Percentiles rank a stretch among this genome's conserved stretches.
phyloP scores from a whole-genome alignment of 2,797 vertebrate species.

The Alectoris magna region DNA sequence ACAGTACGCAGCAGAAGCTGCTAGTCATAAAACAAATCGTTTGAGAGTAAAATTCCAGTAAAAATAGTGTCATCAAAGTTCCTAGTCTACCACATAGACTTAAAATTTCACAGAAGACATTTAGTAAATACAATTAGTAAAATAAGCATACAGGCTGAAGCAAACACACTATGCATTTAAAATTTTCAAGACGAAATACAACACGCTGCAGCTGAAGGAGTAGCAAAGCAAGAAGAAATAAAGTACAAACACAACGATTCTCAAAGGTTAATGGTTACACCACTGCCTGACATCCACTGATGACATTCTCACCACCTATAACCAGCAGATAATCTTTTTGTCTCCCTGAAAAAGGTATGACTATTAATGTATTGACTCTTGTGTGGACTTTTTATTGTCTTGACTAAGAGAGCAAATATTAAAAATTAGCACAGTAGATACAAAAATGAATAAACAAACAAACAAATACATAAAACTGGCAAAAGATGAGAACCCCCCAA shows the following conservation, averaged over 20 bases:
- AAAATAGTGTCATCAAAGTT: not conserved
- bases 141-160: not conserved
- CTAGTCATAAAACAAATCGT: not conserved
- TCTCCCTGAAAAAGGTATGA: not conserved
- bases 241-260: not conserved
- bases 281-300: not conserved
- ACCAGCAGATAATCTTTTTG: not conserved
- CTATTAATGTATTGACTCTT: not conserved
- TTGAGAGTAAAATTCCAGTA: not conserved
- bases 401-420: not conserved
- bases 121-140: not conserved
- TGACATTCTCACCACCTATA: slow-evolving; percentile 23
- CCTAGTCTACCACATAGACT: not conserved
- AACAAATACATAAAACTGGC: not conserved
- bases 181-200: slow-evolving; percentile 10
- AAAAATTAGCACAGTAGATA: slow-evolving; percentile 1
- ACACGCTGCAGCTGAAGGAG: not conserved
- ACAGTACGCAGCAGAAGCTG: not conserved
- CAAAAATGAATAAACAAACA: not conserved
- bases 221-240: slow-evolving; percentile 39
- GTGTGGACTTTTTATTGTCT: not conserved
- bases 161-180: not conserved
- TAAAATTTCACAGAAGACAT: slow-evolving; percentile 26
- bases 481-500: slow-evolving; percentile 15
- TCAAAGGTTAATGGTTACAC: slow-evolving; percentile 32